These are phyloP conservation scores for Syngnathus typhle DNA, from an alignment of 2,113 vertebrate species.

Conservation along the genomic window DNA sequence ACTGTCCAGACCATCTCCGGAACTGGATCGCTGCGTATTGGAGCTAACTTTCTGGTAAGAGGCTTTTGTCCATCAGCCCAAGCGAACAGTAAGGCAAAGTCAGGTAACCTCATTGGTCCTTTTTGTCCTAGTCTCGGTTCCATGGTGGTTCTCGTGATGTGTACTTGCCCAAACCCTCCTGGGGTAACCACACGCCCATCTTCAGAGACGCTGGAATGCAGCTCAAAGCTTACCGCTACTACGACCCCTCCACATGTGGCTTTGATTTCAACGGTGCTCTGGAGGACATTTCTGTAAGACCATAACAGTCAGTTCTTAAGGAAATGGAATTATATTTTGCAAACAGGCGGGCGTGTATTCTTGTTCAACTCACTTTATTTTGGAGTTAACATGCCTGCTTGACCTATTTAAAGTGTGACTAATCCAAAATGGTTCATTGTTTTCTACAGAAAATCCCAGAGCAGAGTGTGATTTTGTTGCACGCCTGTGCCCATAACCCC, in stretches of 20 bases:
- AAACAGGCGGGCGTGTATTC: no score
- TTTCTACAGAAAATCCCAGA: slow-evolving; percentile 88
- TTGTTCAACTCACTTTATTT: background rate
- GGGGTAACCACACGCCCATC: slow-evolving; percentile 98
- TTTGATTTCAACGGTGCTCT: slow-evolving; percentile 90
- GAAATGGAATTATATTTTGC: no score
- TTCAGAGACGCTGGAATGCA: slow-evolving; percentile 94
- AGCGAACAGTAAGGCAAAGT: background rate
- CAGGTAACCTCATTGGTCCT: background rate
- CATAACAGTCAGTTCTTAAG: background rate
- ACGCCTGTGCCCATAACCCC: slow-evolving; percentile 96
- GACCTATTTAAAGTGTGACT: background rate
- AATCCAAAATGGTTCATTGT: slow-evolving; percentile 8
- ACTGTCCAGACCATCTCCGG: slow-evolving; percentile 97
- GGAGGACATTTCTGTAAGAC: slow-evolving; percentile 91
- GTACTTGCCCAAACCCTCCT: slow-evolving; percentile 91
- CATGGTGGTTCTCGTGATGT: slow-evolving; percentile 81
- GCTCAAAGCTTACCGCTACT: slow-evolving; percentile 88
- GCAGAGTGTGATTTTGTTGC: slow-evolving; percentile 85
- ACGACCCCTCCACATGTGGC: slow-evolving; percentile 88
- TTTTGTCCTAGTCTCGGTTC: slow-evolving; percentile 80
- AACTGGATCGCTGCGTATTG: slow-evolving; percentile 88
- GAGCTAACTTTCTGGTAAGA: slow-evolving; percentile 89
- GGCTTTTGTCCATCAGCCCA: background rate
- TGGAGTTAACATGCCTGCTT: background rate